Percentiles rank a stretch among this genome's conserved stretches.
phyloP scores from a whole-genome alignment of 2,888 invertebrate genomes.

The Nycteola revayana region DNA sequence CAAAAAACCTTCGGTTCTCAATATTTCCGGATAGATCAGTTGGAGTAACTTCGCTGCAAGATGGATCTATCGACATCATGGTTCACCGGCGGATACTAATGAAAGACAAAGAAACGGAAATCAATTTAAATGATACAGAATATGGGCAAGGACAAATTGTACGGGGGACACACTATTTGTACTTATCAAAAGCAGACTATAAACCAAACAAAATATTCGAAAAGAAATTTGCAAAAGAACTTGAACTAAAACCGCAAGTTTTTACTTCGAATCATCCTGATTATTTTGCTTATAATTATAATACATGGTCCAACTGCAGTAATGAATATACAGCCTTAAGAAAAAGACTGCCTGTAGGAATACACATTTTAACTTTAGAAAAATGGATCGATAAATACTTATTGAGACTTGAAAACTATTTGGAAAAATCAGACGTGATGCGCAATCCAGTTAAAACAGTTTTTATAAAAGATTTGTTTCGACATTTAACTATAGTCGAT shows the following conservation, averaged over 20 bases:
- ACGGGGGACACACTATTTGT: slow-evolving; percentile 55
- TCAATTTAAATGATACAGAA: slow-evolving; percentile 47
- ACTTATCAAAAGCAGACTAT: slow-evolving; percentile 48
- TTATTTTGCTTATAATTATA: slow-evolving; percentile 9
- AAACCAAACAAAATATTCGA: slow-evolving; percentile 55
- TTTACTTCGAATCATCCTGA: slow-evolving; percentile 29
- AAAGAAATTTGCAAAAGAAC: slow-evolving; percentile 62
- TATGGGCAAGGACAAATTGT: slow-evolving; percentile 35
- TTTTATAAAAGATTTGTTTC: slow-evolving; percentile 82
- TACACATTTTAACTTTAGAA: slow-evolving; percentile 89
- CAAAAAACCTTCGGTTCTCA: slow-evolving; percentile 71
- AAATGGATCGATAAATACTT: slow-evolving; percentile 85
- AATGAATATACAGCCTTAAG: slow-evolving; percentile 73
- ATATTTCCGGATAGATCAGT: slow-evolving; percentile 90
- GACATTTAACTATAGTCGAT: slow-evolving; percentile 70
- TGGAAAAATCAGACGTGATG: slow-evolving; percentile 83
- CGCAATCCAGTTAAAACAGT: slow-evolving; percentile 80
- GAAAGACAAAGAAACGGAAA: slow-evolving; percentile 84
- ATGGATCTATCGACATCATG: slow-evolving; percentile 90
- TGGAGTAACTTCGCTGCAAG: slow-evolving; percentile 88
- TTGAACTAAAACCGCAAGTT: slow-evolving; percentile 43
- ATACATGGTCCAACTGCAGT: slow-evolving; percentile 58
- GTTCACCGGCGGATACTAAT: slow-evolving; percentile 90
- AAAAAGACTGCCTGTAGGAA: slow-evolving; percentile 83
- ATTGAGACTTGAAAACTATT: slow-evolving; percentile 89